These are phyloP conservation scores for Pteronotus mesoamericanus DNA, from an alignment of 2,797 vertebrate species.

Conservation along the genomic window DNA sequence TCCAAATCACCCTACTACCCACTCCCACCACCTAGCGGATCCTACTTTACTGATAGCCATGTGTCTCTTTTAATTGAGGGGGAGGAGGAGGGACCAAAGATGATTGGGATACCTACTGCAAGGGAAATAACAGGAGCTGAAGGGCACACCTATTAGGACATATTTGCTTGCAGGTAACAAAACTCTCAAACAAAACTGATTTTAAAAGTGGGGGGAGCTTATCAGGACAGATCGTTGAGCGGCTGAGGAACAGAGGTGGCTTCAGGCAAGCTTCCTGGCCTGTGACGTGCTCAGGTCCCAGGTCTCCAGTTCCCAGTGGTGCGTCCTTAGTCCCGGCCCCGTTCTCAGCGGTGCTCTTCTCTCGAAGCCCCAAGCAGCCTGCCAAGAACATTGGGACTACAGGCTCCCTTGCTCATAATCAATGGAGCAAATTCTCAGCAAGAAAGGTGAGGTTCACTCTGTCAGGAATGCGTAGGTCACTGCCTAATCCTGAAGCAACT, in stretches of 20 bases:
- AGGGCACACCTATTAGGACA: not conserved
- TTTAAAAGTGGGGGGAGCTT: not conserved
- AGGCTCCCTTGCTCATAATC: not conserved
- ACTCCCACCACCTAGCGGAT: not conserved
- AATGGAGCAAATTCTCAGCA: not conserved
- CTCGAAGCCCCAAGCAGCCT: not conserved
- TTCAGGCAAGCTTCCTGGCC: not conserved
- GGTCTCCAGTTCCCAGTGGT: not conserved
- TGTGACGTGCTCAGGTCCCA: not conserved
- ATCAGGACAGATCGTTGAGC: not conserved
- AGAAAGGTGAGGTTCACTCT: not conserved
- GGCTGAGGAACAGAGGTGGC: not conserved
- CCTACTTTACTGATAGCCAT: not conserved
- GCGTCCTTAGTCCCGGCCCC: rapidly evolving
- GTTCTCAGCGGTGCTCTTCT: not conserved
- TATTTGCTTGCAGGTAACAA: not conserved
- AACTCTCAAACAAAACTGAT: not conserved
- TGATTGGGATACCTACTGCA: no score
- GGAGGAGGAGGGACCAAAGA: not conserved
- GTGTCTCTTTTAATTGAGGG: not conserved
- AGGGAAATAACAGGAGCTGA: not conserved
- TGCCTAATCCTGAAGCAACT: not conserved
- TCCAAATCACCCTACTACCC: not conserved
- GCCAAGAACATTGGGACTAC: not conserved
- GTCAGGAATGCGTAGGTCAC: not conserved